Percentiles rank a stretch among this genome's conserved stretches.
phyloP scores from a whole-genome alignment of 2,113 vertebrate species.

The Anarrhichthys ocellatus region DNA sequence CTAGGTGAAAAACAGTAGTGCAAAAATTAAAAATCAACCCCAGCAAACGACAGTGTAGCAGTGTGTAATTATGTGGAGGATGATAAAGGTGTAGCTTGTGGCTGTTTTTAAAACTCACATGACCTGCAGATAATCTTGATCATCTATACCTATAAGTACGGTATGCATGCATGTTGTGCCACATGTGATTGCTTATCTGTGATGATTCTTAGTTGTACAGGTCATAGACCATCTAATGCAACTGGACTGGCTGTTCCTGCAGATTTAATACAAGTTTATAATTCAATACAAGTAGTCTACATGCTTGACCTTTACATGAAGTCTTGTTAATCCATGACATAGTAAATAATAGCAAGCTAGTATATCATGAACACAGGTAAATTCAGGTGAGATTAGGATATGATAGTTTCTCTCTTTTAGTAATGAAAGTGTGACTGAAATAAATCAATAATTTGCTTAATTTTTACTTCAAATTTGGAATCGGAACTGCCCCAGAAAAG shows the following conservation, averaged over 20 bases:
- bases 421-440: not conserved
- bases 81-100: not conserved
- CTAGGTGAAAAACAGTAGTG: no score
- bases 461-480: not conserved
- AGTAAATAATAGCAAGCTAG: not conserved
- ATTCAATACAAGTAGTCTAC: not conserved
- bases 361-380: not conserved
- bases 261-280: not conserved
- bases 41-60: no score
- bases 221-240: not conserved
- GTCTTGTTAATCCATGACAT: not conserved
- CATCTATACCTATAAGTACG: not conserved
- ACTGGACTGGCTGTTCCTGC: not conserved
- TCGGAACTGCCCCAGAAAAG: not conserved
- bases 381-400: not conserved
- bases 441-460: not conserved
- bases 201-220: not conserved
- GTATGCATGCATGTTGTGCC: not conserved
- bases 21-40: no score
- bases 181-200: not conserved
- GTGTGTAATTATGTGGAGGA: no score
- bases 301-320: not conserved
- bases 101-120: constrained; percentile 18
- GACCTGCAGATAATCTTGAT: not conserved
- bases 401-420: not conserved